Evolutionary conservation across 2,797 vertebrate species (phyloP).

Genomic region (Muscicapa comitata): DNA sequence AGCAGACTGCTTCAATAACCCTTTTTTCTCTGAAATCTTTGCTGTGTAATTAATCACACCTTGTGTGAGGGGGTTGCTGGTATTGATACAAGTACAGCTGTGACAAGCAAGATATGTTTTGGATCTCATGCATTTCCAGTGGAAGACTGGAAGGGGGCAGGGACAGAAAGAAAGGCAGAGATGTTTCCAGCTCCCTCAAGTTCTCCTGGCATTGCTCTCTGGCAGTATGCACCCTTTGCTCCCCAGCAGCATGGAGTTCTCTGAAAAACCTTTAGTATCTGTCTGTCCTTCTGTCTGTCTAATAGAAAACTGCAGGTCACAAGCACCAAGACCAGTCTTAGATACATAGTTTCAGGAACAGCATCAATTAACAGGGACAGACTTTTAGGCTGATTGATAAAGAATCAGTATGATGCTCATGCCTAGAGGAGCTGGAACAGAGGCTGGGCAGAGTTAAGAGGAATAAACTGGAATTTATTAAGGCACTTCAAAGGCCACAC

Average conservation of each 20-base stretch:
- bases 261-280: background rate
- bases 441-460: too few species aligned
- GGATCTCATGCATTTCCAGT: background rate
- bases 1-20: slow-evolving; percentile 10
- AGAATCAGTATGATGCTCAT: background rate
- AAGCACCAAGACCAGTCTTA: background rate
- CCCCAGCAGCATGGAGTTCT: background rate
- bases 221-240: background rate
- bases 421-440: too few species aligned
- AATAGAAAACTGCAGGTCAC: background rate
- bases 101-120: background rate
- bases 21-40: background rate
- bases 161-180: background rate
- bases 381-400: background rate
- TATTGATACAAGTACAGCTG: background rate
- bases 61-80: background rate
- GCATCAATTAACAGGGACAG: background rate
- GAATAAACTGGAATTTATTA: too few species aligned
- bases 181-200: background rate
- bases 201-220: background rate
- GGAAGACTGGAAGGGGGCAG: background rate
- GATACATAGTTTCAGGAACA: rapidly evolving
- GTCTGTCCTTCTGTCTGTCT: background rate
- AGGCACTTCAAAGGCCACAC: too few species aligned
- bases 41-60: slow-evolving; percentile 8